Conservation (phyloP, 2,113 vertebrate genomes). For the Phyllopteryx taeniolatus region DNA sequence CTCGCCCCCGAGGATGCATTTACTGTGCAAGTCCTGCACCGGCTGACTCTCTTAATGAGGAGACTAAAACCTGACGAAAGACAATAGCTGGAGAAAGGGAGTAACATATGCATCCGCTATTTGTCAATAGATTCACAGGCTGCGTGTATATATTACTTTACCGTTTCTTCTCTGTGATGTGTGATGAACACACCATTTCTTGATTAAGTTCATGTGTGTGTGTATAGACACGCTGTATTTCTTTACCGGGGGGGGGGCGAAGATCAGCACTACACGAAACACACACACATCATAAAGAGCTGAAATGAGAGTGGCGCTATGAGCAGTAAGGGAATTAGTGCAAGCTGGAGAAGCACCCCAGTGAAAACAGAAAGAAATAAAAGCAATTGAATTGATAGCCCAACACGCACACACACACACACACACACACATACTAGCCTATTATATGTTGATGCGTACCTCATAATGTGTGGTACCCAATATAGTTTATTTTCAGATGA, state of each 20-base stretch:
- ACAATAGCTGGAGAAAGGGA: background rate
- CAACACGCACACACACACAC: slow-evolving; percentile 3
- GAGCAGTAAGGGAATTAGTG: slow-evolving; percentile 52
- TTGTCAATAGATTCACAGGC: background rate
- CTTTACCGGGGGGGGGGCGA: background rate
- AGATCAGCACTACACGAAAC: background rate
- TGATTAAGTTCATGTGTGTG: slow-evolving; percentile 49
- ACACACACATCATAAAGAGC: slow-evolving; percentile 8
- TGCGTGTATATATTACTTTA: slow-evolving; percentile 7
- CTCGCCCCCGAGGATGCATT: slow-evolving; percentile 53
- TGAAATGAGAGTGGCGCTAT: slow-evolving; percentile 45
- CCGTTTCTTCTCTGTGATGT: slow-evolving; percentile 27
- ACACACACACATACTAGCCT: slow-evolving; percentile 2
- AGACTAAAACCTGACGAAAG: slow-evolving; percentile 35
- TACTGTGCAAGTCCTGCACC: slow-evolving; percentile 44
- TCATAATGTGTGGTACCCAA: slow-evolving; percentile 6
- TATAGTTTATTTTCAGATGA: slow-evolving; percentile 42
- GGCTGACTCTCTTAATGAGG: slow-evolving; percentile 53
- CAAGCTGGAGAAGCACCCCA: slow-evolving; percentile 44
- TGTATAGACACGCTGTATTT: background rate
- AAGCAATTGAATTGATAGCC: slow-evolving; percentile 16
- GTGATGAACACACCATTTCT: slow-evolving; percentile 32
- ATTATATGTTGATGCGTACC: slow-evolving; percentile 2
- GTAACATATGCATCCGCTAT: slow-evolving; percentile 9
- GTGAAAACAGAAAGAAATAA: slow-evolving; percentile 29